Evolutionary conservation across 1,140 invertebrate species (phyloP), one percentile per base, ranked within the genome.

Genomic region (Heliconius hewitsoni): DNA sequence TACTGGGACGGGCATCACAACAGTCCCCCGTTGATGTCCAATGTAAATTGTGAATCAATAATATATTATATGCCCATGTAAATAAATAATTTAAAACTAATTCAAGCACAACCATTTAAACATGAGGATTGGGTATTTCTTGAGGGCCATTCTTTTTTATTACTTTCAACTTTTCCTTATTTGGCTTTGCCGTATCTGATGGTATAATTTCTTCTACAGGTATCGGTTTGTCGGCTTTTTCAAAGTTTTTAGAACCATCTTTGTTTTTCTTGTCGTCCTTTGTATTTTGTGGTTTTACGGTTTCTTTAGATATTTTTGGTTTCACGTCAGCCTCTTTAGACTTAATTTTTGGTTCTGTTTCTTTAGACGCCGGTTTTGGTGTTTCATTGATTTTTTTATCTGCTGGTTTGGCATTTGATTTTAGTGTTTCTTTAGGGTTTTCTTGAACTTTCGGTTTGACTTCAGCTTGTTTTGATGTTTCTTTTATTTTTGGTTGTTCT

Each of bases 151-250:
- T 94, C 81, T 95, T 95, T 81, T 94, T 96, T 72, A 96, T 96
- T 8, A 96, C 95, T 89, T 96, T 96, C 42, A 96, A 88, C 77
- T 92, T 95, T 82, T 95, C 95, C 71, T 94, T 93, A 76, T 88
- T 90, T 4, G 95, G 95, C 50, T 95, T 95, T 55, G 85, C 83
- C n/a, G 95, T 95, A 77, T 96, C 95, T 3, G 91, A 91, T 8
- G 94, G 91, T 71, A 96, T 95, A 27, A 95, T 88, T 85, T 96
- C 95, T 78, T 91, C 87, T 4, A 96, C 92, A 5, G 95, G 95
- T 73, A 95, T 95, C 92, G 88, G 74, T 94, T 88, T 75, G 57
- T 80, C 78, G 74, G 23, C 37, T 72, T 74, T 74, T 76, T 76
- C 57, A 23, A 37, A 9, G 50, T 13, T 30, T 77, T 66, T 71